A percentile compares a stretch with the other conserved stretches of the same genome.
phyloP scores from a whole-genome alignment of 2,797 vertebrate genomes.

The Bovichtus diacanthus region DNA sequence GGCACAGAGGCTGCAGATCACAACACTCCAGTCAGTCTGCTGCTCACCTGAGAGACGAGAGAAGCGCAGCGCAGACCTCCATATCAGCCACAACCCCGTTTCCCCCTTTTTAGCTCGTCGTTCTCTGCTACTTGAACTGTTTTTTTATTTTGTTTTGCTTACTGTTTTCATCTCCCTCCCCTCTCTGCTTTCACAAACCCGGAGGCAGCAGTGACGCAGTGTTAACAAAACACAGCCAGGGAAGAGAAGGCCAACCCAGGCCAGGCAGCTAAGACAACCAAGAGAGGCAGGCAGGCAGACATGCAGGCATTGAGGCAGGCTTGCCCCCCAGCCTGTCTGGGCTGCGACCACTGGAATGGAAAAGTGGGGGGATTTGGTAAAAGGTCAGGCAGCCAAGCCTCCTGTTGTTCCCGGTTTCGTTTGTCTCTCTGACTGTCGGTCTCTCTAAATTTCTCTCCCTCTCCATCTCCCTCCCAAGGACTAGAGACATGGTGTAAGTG shows the following conservation, averaged over 20 bases:
- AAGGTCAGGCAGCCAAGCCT: constrained; percentile 82
- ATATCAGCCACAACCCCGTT: constrained; percentile 3
- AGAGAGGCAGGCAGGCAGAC: constrained; percentile 53
- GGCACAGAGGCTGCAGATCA: constrained; percentile 68
- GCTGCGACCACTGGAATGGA: constrained; percentile 82
- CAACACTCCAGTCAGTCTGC: constrained; percentile 59
- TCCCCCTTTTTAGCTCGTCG: constrained; percentile 28
- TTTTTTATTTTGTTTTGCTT: constrained; percentile 33
- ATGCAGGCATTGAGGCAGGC: constrained; percentile 56
- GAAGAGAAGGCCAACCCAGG: constrained; percentile 28
- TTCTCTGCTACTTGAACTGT: constrained; percentile 35
- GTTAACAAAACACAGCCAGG: constrained; percentile 53
- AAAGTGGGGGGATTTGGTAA: constrained; percentile 82
- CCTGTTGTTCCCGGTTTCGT: constrained; percentile 69
- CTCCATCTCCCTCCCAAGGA: constrained; percentile 56
- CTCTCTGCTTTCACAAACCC: constrained; percentile 38
- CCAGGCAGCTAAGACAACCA: constrained; percentile 50
- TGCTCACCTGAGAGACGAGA: constrained; percentile 60
- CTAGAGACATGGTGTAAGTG: constrained; percentile 38
- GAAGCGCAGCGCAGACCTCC: constrained; percentile 7
- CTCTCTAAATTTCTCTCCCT: constrained; percentile 53
- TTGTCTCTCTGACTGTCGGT: constrained; percentile 53
- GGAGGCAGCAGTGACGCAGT: constrained; percentile 42
- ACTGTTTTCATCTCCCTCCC: constrained; percentile 22
- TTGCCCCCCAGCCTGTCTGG: constrained; percentile 80